phyloP scores from a whole-genome alignment of 2,797 vertebrate species.

The Phrynocephalus forsythii region DNA sequence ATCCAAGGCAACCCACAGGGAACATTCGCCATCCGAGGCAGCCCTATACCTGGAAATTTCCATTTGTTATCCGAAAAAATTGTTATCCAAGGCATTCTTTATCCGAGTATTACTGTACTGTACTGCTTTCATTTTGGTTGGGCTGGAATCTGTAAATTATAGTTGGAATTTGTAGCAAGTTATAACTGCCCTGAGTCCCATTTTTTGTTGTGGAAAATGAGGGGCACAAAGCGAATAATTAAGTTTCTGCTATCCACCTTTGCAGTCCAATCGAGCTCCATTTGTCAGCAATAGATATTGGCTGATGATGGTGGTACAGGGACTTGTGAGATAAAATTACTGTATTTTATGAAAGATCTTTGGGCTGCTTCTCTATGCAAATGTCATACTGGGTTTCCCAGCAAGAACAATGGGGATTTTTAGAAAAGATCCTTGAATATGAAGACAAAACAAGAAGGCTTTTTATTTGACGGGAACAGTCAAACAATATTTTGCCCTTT shows the following conservation, averaged over 20 bases:
- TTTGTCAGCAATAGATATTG: background rate
- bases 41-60: too few relatives aligned
- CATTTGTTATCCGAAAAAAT: too few relatives aligned
- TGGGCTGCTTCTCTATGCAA: background rate
- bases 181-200: background rate
- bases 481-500: background rate
- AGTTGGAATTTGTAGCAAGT: background rate
- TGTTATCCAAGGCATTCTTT: too few relatives aligned
- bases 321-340: too few relatives aligned
- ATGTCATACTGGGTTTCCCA: background rate
- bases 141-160: background rate
- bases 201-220: background rate
- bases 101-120: too few relatives aligned
- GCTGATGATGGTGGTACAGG: background rate
- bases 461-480: background rate
- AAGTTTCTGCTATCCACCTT: background rate
- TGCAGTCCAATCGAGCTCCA: background rate
- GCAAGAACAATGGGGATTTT: background rate
- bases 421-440: background rate
- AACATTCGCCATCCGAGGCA: too few relatives aligned
- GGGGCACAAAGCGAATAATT: background rate
- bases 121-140: background rate
- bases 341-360: too few relatives aligned
- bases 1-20: too few relatives aligned
- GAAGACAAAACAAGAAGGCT: background rate